Percentiles rank a stretch among this genome's conserved stretches.
phyloP scores from a whole-genome alignment of 2,888 invertebrate species.

The Pedicia rivosa region DNA sequence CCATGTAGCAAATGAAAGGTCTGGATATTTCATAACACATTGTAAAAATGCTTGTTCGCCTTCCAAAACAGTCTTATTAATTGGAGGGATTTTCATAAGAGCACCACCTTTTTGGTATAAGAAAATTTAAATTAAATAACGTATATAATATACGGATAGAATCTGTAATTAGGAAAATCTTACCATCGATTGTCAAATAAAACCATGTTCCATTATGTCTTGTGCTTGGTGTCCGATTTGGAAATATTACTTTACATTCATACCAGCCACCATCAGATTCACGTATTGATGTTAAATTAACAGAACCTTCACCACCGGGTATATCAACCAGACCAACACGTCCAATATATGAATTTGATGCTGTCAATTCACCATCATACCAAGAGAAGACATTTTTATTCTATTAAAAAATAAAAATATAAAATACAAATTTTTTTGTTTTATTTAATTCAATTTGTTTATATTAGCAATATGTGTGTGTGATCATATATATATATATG shows the following conservation, averaged over 20 bases:
- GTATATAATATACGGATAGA: conserved; percentile 2
- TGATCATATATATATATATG: no score
- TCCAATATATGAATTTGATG: conserved; percentile 53
- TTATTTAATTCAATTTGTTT: no score
- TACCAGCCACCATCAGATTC: conserved; percentile 86
- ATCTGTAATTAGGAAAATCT: no score
- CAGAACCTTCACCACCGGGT: conserved; percentile 41
- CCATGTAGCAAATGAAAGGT: conserved; percentile 40
- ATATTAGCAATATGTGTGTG: no score
- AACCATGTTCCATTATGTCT: conserved; percentile 84
- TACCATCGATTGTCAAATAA: conserved; percentile 75
- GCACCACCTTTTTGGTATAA: conserved; percentile 59
- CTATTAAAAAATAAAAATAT: conserved; percentile 31
- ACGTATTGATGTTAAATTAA: conserved; percentile 73
- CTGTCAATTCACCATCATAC: conserved; percentile 54
- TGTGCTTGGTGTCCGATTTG: conserved; percentile 71
- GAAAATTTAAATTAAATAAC: no score
- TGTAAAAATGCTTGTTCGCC: conserved; percentile 67
- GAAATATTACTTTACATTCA: conserved; percentile 76
- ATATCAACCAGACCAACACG: conserved; percentile 48
- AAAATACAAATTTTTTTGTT: conserved; percentile 4
- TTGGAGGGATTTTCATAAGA: conserved; percentile 70
- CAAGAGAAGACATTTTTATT: conserved; percentile 66
- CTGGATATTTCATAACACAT: conserved; percentile 62
- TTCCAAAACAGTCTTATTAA: conserved; percentile 76